These are phyloP conservation scores for Bagarius yarrelli DNA, from an alignment of 2,113 vertebrate species.

Conservation along the genomic window DNA sequence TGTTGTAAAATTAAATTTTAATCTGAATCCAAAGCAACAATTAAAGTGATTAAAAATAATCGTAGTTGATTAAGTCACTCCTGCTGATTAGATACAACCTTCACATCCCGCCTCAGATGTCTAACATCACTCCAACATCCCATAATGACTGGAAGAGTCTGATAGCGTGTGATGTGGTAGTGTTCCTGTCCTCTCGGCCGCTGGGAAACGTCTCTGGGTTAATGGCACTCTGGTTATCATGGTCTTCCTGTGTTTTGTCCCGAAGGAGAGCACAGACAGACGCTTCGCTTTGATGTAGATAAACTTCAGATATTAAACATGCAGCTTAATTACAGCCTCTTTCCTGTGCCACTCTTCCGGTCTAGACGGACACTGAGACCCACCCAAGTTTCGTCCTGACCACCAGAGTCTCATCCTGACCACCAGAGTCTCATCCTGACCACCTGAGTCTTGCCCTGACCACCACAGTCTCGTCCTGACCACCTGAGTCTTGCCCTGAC, in stretches of 20 bases:
- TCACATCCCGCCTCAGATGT: not conserved
- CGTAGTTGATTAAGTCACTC: too few relatives aligned
- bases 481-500: too few relatives aligned
- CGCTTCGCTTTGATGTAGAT: constrained; percentile 66
- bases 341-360: constrained; percentile 65
- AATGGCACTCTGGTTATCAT: constrained; percentile 62
- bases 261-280: constrained; percentile 58
- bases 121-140: constrained; percentile 15
- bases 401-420: too few relatives aligned
- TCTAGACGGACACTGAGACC: constrained; percentile 59
- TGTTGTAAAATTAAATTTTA: too few relatives aligned
- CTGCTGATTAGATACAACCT: too few relatives aligned
- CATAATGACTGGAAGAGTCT: not conserved
- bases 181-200: constrained; percentile 17
- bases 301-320: constrained; percentile 71
- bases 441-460: too few relatives aligned
- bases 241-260: constrained; percentile 77
- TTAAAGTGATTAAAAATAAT: too few relatives aligned
- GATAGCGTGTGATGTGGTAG: not conserved
- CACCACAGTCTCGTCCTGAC: too few relatives aligned
- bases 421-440: not conserved
- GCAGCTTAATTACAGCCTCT: constrained; percentile 67
- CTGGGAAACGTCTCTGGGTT: constrained; percentile 15
- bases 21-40: too few relatives aligned
- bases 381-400: constrained; percentile 3